Base-by-base conservation (phyloP, 2,888 invertebrate genomes). In the Euclidia mi region DNA sequence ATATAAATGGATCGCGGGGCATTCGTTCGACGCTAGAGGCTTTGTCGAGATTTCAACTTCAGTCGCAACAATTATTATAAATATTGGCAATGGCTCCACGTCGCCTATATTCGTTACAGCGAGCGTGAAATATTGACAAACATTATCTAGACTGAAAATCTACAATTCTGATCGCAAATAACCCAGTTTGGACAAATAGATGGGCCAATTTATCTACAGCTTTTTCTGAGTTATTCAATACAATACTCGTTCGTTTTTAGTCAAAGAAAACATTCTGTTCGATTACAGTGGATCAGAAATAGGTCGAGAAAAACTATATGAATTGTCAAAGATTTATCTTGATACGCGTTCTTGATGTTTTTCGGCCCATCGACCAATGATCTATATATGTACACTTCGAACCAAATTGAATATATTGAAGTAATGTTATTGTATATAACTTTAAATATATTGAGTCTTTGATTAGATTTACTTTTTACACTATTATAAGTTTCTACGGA, bases 1-100 rank as follows among this genome's bases (percentile, higher is more conserved):
- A 80, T 71, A 84, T 82, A 82, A 85, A 87, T 79, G 77, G 81
- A 84, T 82, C 73, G 72, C 71, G 56, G 48, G 64, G 67, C 49
- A 65, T 71, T 70, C 63, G 68, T 56, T 67, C 68, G 61, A 62
- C 67, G 70, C 70, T 57, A 18, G 58, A 47, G 58, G 77, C 69
- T 80, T 79, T 76, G 75, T 71, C 56, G 66, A 71, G 72, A 74
- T 75, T 73, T 72, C 58, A 61, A 69, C 56, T 59, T 58, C 61
- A 63, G 41, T 46, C 49, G 35, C 45, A 62, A 61, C 67, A 73
- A 71, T 78, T 73, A 71, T 71, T 74, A 72, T 65, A 72, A 71
- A 74, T 60, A 72, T 71, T 64, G 65, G 52, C 42, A 46, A 58
- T 45, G 55, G 32, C 29, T 58, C 49, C 32, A 25, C 11, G 42